Conservation (phyloP, 2,797 vertebrate genomes). For the Coregonus sp. region DNA sequence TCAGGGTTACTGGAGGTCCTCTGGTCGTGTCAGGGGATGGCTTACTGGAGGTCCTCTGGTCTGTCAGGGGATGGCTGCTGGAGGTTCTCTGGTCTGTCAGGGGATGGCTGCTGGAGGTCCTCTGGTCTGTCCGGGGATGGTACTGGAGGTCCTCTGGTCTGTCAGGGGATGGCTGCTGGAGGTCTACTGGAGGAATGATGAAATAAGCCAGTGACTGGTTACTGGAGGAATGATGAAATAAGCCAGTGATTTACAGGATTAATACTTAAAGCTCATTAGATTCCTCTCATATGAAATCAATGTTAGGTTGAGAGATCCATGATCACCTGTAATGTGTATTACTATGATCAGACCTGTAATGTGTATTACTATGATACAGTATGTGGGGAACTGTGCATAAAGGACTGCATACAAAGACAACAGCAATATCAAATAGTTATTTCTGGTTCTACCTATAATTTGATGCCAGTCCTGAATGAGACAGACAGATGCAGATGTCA, state of each 20-base stretch:
- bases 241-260: slow-evolving; percentile 59
- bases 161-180: too few species aligned
- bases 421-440: slow-evolving; percentile 46
- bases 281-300: slow-evolving; percentile 45
- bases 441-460: slow-evolving; percentile 51
- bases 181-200: slow-evolving; percentile 14
- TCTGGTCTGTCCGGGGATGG: too few species aligned
- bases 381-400: slow-evolving; percentile 28
- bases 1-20: too few species aligned
- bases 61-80: too few species aligned
- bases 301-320: slow-evolving; percentile 29
- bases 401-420: slow-evolving; percentile 48
- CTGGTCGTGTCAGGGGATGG: too few species aligned
- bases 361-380: slow-evolving; percentile 14
- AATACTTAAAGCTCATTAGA: slow-evolving; percentile 53
- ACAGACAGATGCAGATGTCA: slow-evolving; percentile 27
- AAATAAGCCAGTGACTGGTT: not conserved
- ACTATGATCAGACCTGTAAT: too few species aligned
- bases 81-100: too few species aligned
- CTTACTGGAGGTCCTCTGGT: too few species aligned
- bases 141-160: too few species aligned
- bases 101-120: too few species aligned
- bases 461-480: slow-evolving; percentile 57
- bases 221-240: too few species aligned
- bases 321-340: slow-evolving; percentile 17